Evolutionary conservation across 2,888 invertebrate species (phyloP).

Genomic region (Epiblema foenella): DNA sequence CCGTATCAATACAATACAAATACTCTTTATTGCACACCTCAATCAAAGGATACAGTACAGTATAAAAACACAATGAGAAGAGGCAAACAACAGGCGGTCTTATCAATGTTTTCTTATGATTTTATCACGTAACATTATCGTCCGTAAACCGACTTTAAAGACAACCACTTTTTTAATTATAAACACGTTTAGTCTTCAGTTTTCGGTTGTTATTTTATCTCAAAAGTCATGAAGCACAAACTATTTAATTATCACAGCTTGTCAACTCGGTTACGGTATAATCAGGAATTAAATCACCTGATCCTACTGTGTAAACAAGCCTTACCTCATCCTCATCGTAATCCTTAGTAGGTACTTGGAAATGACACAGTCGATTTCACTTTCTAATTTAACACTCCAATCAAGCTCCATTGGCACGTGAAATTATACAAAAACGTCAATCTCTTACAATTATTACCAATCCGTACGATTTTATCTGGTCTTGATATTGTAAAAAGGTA

Average conservation of each 20-base stretch:
- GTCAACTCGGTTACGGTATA: not conserved
- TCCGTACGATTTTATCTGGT: constrained; percentile 1
- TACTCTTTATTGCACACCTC: too few species aligned
- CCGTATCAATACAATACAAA: too few species aligned
- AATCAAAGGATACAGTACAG: too few species aligned
- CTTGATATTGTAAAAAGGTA: not conserved
- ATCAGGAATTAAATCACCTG: not conserved
- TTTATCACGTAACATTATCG: too few species aligned
- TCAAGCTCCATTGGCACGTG: constrained; percentile 45
- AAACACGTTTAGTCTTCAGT: not conserved
- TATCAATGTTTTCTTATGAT: too few species aligned
- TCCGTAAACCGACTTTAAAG: too few species aligned
- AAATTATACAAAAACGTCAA: constrained; percentile 47
- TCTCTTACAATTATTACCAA: constrained; percentile 43
- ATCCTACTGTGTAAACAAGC: constrained; percentile 15
- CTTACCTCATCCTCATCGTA: constrained; percentile 17
- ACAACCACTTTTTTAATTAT: too few species aligned
- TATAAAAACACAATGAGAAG: too few species aligned
- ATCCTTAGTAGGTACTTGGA: constrained; percentile 19
- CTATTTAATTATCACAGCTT: not conserved
- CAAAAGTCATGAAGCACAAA: not conserved
- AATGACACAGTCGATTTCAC: constrained; percentile 44
- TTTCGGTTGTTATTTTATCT: not conserved
- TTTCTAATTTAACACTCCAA: constrained; percentile 47
- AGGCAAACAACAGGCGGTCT: too few species aligned